Evolutionary conservation across 2,888 invertebrate species (phyloP), one percentile per base, ranked within the genome.

Genomic region (Drosophila suboccidentalis): DNA sequence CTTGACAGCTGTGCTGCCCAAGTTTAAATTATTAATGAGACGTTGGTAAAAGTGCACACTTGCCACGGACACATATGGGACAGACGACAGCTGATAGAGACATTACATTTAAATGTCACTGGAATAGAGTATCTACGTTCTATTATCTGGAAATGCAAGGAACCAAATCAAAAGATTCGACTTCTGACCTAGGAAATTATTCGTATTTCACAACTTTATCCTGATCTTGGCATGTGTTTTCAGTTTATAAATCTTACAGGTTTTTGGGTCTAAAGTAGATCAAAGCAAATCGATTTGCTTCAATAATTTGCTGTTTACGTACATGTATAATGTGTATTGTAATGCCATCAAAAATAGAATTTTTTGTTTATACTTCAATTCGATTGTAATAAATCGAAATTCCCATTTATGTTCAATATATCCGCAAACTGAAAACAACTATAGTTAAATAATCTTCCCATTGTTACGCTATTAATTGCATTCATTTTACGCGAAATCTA

Each of bases 31-130:
- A 83, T 84, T 84, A 71, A 82, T 87, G 71, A 57, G 60, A 34
- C 58, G 72, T 61, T 15, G 71, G 79, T 67, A 88, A 87, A 89
- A 87, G 69, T 76, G 58, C 67, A 70, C 84, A 83, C 61, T 74
- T 70, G 80, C 17, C 51, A 39, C 29, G 17, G 34, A 55, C 32
- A 39, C 26, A 39, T 59, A 47, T 80, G 77, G 47, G 77, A 77
- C 22, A 43, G 19, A 2, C 34, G 41, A 10, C 80, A 77, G 77
- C 76, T 75, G 76, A n/a, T 55, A 11, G 6, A 26, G 9, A 29
- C 17, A 22, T n/a, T 36, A 47, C 62, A 58, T 44, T 64, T 8
- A 59, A 75, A 59, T 62, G 55, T 47, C 58, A 62, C 34, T 22
- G 59, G 5, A 69, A 61, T 69, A 75, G 64, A 10, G 54, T 36